A percentile compares a stretch with the other conserved stretches of the same genome.
Evolutionary conservation across 2,888 invertebrate genomes (phyloP).

Genomic region (Neocrepidodera transversa): DNA sequence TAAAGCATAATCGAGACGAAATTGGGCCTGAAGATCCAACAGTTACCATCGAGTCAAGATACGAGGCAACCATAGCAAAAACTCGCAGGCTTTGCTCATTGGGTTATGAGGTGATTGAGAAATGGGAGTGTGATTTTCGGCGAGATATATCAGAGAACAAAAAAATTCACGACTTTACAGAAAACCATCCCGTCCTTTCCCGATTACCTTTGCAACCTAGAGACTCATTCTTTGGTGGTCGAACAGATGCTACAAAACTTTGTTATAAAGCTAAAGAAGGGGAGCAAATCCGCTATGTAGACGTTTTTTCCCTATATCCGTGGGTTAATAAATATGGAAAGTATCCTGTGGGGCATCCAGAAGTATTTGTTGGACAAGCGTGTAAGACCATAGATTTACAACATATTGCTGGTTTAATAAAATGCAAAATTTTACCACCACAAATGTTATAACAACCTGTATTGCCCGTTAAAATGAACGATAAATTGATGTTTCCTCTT

Average conservation of each 20-base stretch:
- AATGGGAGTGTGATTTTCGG: no score
- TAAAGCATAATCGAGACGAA: conserved; percentile 16
- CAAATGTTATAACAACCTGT: conserved; percentile 39
- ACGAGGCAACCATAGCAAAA: conserved; percentile 24
- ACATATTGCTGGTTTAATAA: conserved; percentile 32
- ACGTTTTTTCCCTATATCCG: conserved; percentile 44
- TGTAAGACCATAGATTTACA: conserved; percentile 35
- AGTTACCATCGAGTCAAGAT: conserved; percentile 16
- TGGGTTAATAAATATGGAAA: conserved; percentile 44
- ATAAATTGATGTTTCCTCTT: conserved; percentile 51
- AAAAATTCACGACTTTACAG: conserved; percentile 3
- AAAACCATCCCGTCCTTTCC: no score
- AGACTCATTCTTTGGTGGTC: conserved; percentile 36
- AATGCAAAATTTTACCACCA: conserved; percentile 40
- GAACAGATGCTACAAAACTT: conserved; percentile 21
- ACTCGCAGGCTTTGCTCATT: no score
- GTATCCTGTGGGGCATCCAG: conserved; percentile 49
- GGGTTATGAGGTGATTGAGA: no score
- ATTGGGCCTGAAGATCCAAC: conserved; percentile 16
- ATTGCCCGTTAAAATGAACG: conserved; percentile 35
- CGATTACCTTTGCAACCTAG: conserved; percentile 33
- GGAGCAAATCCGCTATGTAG: conserved; percentile 43
- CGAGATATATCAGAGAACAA: conserved; percentile 12
- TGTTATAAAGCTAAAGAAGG: conserved; percentile 20
- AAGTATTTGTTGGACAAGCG: conserved; percentile 25